Percentiles rank a stretch among this genome's conserved stretches.
Evolutionary conservation across 1,140 invertebrate species (phyloP).

Genomic region (Tetragonula clypearis): DNA sequence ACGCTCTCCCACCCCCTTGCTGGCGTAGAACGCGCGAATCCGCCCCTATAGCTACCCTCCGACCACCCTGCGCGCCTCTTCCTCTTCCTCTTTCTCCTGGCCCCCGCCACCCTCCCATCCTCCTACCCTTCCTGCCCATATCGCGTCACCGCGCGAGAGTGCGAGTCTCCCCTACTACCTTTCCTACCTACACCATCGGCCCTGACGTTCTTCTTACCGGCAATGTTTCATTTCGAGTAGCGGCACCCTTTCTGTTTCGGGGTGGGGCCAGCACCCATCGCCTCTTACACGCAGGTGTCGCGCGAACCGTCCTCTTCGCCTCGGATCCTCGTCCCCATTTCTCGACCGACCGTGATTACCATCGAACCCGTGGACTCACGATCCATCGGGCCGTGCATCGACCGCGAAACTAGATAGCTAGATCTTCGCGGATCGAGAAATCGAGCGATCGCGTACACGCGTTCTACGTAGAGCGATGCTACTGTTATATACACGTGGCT

Average conservation of each 20-base stretch:
- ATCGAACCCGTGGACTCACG: neutral
- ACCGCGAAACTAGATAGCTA: too few relatives aligned
- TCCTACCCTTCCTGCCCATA: constrained; percentile 59
- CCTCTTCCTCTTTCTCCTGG: constrained; percentile 38
- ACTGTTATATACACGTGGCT: too few relatives aligned
- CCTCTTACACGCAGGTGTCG: constrained; percentile 45
- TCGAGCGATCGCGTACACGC: neutral
- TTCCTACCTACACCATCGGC: constrained; percentile 66
- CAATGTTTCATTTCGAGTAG: constrained; percentile 79
- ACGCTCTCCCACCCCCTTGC: constrained; percentile 57
- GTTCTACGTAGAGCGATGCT: neutral
- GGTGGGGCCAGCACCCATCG: constrained; percentile 63
- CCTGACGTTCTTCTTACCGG: constrained; percentile 75
- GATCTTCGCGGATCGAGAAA: neutral
- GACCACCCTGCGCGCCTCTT: constrained; percentile 49
- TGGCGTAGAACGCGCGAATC: constrained; percentile 73
- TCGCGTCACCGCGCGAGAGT: constrained; percentile 66
- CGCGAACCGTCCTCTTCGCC: neutral
- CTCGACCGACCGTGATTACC: neutral
- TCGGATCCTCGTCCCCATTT: neutral
- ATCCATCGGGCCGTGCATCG: neutral
- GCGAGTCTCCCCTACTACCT: constrained; percentile 56
- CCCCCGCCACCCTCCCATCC: constrained; percentile 9
- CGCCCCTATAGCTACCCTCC: constrained; percentile 71
- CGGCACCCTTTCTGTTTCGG: constrained; percentile 70